These are phyloP conservation scores for Caracal caracal DNA, from an alignment of 2,113 vertebrate genomes.

Conservation along the genomic window DNA sequence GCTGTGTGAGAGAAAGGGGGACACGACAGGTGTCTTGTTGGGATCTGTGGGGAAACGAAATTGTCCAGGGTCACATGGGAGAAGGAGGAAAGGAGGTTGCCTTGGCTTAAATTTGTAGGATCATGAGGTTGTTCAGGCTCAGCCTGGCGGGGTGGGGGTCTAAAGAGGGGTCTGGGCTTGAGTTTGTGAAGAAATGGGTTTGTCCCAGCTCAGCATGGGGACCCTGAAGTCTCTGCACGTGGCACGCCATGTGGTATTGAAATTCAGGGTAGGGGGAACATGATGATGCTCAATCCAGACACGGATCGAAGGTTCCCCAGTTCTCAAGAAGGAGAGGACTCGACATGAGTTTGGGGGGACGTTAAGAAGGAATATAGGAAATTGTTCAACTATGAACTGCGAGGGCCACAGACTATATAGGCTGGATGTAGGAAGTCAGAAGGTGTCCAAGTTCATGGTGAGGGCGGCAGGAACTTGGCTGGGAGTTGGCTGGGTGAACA, in stretches of 20 bases:
- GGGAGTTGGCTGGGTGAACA: not conserved
- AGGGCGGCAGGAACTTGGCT: not conserved
- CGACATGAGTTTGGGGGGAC: too few relatives aligned
- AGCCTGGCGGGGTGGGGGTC: not conserved
- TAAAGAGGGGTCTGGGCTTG: not conserved
- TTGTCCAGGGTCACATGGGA: not conserved
- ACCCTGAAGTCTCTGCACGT: not conserved
- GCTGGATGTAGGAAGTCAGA: not conserved
- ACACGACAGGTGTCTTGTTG: not conserved
- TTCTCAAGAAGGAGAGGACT: not conserved
- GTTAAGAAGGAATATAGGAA: not conserved
- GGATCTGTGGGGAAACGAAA: not conserved
- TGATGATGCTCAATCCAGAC: not conserved
- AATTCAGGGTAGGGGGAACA: not conserved
- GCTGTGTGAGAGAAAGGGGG: not conserved
- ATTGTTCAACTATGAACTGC: not conserved
- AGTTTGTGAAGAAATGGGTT: not conserved
- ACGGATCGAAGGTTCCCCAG: not conserved
- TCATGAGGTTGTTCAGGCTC: not conserved
- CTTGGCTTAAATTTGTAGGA: not conserved
- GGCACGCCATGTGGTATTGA: not conserved
- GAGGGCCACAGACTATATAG: not conserved
- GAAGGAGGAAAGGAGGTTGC: not conserved
- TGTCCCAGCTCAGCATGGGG: not conserved
- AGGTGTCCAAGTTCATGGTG: not conserved